These are phyloP conservation scores for Xenopus tropicalis DNA, from an alignment of 2,113 vertebrate species.

Conservation along the genomic window UCB_Xtro_10.0 CM004447.2:109294501-109295000, in stretches of 20 bases:
- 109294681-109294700: conserved; percentile 42
- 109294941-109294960: conserved; percentile 50
- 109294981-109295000: conserved; percentile 41
- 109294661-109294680: conserved; percentile 12
- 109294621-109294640: conserved; percentile 50
- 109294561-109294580: conserved; percentile 30
- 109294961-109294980: conserved; percentile 15
- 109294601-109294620: conserved; percentile 46
- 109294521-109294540: conserved; percentile 19
- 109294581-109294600: conserved; percentile 44
- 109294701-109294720: conserved; percentile 35
- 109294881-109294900: conserved; percentile 18
- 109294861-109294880: conserved; percentile 17
- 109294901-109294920: conserved; percentile 26
- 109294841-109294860: conserved; percentile 51
- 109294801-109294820: conserved; percentile 54
- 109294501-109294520: conserved; percentile 34
- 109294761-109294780: conserved; percentile 62
- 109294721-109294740: conserved; percentile 37
- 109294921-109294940: conserved; percentile 46
- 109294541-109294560: conserved; percentile 32
- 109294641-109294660: conserved; percentile 19
- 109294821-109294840: conserved; percentile 47
- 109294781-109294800: conserved; percentile 49
- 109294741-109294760: conserved; percentile 54